Evolutionary conservation across 2,888 invertebrate species (phyloP).

Genomic region (Phoenoteleia sp.): DNA sequence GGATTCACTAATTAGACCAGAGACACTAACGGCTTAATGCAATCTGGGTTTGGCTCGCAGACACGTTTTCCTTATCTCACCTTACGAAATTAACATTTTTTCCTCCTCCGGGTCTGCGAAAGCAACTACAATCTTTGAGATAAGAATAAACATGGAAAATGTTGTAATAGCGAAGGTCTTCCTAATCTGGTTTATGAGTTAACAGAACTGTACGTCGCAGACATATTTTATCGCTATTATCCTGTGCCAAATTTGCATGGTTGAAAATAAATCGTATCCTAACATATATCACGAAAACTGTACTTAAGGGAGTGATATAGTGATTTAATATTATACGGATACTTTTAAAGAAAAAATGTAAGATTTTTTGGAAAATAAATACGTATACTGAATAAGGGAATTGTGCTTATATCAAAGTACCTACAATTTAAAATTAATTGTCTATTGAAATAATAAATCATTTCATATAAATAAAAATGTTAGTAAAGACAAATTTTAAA

Average conservation of each 20-base stretch:
- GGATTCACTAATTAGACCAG: constrained; percentile 43
- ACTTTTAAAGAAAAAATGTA: too few species aligned
- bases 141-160: constrained; percentile 41
- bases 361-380: too few species aligned
- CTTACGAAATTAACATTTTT: constrained; percentile 55
- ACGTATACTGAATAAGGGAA: too few species aligned
- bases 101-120: not conserved
- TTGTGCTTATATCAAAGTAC: too few species aligned
- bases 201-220: not conserved
- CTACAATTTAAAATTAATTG: too few species aligned
- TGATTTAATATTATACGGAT: not conserved
- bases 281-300: not conserved
- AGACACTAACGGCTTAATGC: constrained; percentile 44
- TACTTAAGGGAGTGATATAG: not conserved
- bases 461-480: too few species aligned
- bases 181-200: constrained; percentile 36
- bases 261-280: not conserved
- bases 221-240: constrained; percentile 17
- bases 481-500: too few species aligned
- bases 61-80: constrained; percentile 40
- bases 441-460: too few species aligned
- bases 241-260: constrained; percentile 12
- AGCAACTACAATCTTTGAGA: constrained; percentile 23
- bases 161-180: not conserved
- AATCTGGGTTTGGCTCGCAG: constrained; percentile 41